These are phyloP conservation scores for Furcula furcula DNA, from an alignment of 2,888 invertebrate genomes.

Conservation along the genomic window DNA sequence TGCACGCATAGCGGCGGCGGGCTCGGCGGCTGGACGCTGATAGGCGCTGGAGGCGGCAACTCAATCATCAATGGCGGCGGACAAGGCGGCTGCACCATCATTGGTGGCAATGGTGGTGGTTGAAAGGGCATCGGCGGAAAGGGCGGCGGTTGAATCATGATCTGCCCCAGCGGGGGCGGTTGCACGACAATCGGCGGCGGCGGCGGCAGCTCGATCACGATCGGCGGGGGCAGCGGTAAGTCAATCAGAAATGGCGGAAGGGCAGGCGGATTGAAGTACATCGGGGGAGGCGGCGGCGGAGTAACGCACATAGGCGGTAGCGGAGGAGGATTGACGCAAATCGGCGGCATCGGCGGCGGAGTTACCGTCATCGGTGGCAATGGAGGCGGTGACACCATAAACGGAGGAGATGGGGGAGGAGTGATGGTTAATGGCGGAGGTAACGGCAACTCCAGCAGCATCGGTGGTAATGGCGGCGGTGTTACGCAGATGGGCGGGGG, in stretches of 20 bases:
- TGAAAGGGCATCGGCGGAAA: slow-evolving; percentile 64
- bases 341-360: slow-evolving; percentile 52
- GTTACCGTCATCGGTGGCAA: slow-evolving; percentile 52
- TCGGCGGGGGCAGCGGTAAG: slow-evolving; percentile 55
- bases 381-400: slow-evolving; percentile 48
- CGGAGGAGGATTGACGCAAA: slow-evolving; percentile 58
- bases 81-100: slow-evolving; percentile 63
- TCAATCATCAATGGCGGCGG: slow-evolving; percentile 58
- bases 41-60: slow-evolving; percentile 55
- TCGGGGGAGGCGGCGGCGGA: slow-evolving; percentile 53
- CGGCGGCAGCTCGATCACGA: slow-evolving; percentile 58
- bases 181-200: slow-evolving; percentile 66
- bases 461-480: slow-evolving; percentile 49
- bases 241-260: slow-evolving; percentile 50
- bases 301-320: slow-evolving; percentile 53
- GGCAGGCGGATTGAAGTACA: slow-evolving; percentile 54
- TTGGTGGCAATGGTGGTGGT: slow-evolving; percentile 57
- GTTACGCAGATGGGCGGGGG: slow-evolving; percentile 50
- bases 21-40: slow-evolving; percentile 62
- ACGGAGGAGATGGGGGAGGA: slow-evolving; percentile 48
- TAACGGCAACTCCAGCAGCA: slow-evolving; percentile 49
- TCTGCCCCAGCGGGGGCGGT: slow-evolving; percentile 59
- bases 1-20: slow-evolving; percentile 60
- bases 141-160: slow-evolving; percentile 65
- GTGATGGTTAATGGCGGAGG: slow-evolving; percentile 54